Base-by-base conservation (phyloP, 2,888 invertebrate species). In the Poecilus cupreus region DNA sequence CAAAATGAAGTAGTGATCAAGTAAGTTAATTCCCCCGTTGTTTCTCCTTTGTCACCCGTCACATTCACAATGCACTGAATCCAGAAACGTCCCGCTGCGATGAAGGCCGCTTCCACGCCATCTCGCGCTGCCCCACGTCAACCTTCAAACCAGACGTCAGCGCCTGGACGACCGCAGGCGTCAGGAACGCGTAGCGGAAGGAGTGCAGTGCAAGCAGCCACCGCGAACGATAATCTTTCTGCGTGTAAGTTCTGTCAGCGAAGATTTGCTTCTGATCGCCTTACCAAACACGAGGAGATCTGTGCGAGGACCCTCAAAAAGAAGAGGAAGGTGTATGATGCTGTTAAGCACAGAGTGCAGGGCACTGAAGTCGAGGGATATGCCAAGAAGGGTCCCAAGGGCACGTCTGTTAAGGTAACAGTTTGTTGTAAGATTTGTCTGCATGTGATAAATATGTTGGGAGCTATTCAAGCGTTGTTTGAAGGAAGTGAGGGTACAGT, bases 281-380 rank as follows among this genome's bases (percentile, higher is more conserved):
- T 97, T 75, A 90, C 89, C 4, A 95, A 94, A 85, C 99, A 99
- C 89, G 93, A 96, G 88, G 91, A 93, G 26, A 96, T 98, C 83
- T 99, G 99, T 89, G 90, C 92, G 84, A 96, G 95, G 87, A 92
- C 96, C 0, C 90, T 92, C 64, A 90, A 91, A 82, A 96, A 96
- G 89, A 96, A 96, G 87, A 91, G 98, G 83, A 98, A 97, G 90
- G 93, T 94, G 0, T 99, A 97, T 88, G 98, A 99, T 89, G 95
- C 95, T 1, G 93, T 96, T 54, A 97, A 96, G 87, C 97, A 97
- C 89, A 91, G 99, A n/a, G 93, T 96, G 0, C 90, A 93, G 89
- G 98, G 98, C 22, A 98, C 98, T 0, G 98, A 98, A 85, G 93
- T 96, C 37, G 98, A 97, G 86, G 91, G 93, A 64, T 97, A 93